Evolutionary conservation across 2,888 invertebrate species (phyloP).

Genomic region (Cartodere bifasciata): DNA sequence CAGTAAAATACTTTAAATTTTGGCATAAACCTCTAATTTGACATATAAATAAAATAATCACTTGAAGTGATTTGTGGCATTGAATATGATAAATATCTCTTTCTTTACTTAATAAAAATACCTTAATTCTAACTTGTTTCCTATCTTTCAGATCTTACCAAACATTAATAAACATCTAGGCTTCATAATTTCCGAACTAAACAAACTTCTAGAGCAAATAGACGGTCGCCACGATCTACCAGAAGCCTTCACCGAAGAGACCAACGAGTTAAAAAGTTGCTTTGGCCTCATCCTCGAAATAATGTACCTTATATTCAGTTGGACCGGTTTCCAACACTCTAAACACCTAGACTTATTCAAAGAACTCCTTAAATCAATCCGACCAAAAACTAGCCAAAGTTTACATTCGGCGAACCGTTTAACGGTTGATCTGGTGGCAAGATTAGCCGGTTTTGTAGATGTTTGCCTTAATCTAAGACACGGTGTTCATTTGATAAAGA

Average conservation of each 20-base stretch:
- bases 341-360: conserved; percentile 28
- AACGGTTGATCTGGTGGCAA: conserved; percentile 30
- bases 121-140: no score
- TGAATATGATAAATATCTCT: no score
- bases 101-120: no score
- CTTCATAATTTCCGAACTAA: conserved; percentile 29
- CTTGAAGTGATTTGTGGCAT: no score
- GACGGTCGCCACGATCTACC: conserved; percentile 45
- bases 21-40: no score
- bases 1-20: no score
- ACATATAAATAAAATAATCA: no score
- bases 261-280: conserved; percentile 37
- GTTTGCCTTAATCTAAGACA: conserved; percentile 42
- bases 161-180: conserved; percentile 36
- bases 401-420: conserved; percentile 27
- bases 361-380: conserved; percentile 37
- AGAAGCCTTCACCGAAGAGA: conserved; percentile 40
- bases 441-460: conserved; percentile 37
- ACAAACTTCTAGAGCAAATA: conserved; percentile 36
- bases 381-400: conserved; percentile 15
- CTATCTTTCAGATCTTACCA: conserved; percentile 37
- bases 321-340: conserved; percentile 36
- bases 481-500: conserved; percentile 42
- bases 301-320: conserved; percentile 37
- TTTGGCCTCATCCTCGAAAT: conserved; percentile 33